Evolutionary conservation across 1,140 invertebrate species (phyloP).

Genomic region (Caenorhabditis remanei): DNA sequence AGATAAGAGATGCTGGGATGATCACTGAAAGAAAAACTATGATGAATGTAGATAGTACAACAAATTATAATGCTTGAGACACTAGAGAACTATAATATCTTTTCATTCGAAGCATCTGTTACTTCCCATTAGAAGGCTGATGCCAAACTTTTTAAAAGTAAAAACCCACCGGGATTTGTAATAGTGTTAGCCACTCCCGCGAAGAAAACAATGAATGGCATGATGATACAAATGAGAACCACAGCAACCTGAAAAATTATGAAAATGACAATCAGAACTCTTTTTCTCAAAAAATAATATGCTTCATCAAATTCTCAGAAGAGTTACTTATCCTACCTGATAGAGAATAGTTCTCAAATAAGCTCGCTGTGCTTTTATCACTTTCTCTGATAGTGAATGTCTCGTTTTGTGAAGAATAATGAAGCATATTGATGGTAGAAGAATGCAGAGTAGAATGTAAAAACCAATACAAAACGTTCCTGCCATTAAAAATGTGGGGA

Average conservation of each 20-base stretch:
- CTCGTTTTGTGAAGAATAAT: not conserved
- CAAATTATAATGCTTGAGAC: no score
- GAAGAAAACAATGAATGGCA: slow-evolving; percentile 20
- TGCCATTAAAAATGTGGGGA: not conserved
- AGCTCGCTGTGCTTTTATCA: slow-evolving; percentile 36
- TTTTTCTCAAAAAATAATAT: no score
- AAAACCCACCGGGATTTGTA: not conserved
- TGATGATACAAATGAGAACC: slow-evolving; percentile 15
- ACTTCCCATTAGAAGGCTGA: not conserved
- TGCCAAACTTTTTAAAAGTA: not conserved
- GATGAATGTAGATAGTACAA: not conserved
- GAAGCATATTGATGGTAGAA: slow-evolving; percentile 3
- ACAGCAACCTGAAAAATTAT: not conserved
- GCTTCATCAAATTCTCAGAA: no score
- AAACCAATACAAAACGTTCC: slow-evolving; percentile 4
- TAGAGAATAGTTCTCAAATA: slow-evolving; percentile 6
- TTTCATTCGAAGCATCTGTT: no score
- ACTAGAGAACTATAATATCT: no score
- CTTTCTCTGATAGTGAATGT: slow-evolving; percentile 2
- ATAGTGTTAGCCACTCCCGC: not conserved
- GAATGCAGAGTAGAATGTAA: not conserved
- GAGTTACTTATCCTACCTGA: not conserved
- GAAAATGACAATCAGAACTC: no score
- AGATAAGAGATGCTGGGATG: slow-evolving; percentile 42
- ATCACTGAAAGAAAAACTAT: slow-evolving; percentile 22